These are phyloP conservation scores for Aplocera efformata DNA, from an alignment of 2,888 invertebrate species.

Conservation along the genomic window DNA sequence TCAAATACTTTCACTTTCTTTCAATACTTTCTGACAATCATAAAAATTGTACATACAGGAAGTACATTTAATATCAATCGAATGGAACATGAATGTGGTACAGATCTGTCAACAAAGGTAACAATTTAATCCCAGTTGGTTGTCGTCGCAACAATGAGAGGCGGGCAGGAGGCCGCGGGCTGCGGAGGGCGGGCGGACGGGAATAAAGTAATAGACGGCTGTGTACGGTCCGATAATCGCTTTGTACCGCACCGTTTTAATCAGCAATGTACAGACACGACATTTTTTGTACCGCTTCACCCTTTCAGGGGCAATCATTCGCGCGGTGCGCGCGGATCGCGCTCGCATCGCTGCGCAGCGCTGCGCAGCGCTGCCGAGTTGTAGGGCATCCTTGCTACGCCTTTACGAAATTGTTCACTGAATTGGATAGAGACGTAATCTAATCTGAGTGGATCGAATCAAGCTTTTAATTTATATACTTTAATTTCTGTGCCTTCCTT, in stretches of 20 bases:
- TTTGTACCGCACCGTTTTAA: slow-evolving; percentile 67
- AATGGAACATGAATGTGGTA: slow-evolving; percentile 7
- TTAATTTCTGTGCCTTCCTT: too few relatives aligned
- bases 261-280: slow-evolving; percentile 54
- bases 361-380: slow-evolving; percentile 31
- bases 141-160: slow-evolving; percentile 38
- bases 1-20: neutral
- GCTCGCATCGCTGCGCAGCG: slow-evolving; percentile 51
- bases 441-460: too few relatives aligned
- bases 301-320: slow-evolving; percentile 69
- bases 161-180: slow-evolving; percentile 2
- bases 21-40: neutral
- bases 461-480: too few relatives aligned
- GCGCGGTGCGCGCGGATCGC: slow-evolving; percentile 59
- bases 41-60: neutral
- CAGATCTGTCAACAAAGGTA: slow-evolving; percentile 38
- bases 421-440: too few relatives aligned
- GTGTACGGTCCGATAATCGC: slow-evolving; percentile 69
- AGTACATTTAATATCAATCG: neutral
- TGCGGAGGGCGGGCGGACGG: slow-evolving; percentile 7
- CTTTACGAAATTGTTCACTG: too few relatives aligned
- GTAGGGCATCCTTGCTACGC: too few relatives aligned
- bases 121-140: slow-evolving; percentile 47
- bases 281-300: slow-evolving; percentile 56
- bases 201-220: slow-evolving; percentile 49